Evolutionary conservation across 2,888 invertebrate species (phyloP).

Genomic region (Noctua janthina): DNA sequence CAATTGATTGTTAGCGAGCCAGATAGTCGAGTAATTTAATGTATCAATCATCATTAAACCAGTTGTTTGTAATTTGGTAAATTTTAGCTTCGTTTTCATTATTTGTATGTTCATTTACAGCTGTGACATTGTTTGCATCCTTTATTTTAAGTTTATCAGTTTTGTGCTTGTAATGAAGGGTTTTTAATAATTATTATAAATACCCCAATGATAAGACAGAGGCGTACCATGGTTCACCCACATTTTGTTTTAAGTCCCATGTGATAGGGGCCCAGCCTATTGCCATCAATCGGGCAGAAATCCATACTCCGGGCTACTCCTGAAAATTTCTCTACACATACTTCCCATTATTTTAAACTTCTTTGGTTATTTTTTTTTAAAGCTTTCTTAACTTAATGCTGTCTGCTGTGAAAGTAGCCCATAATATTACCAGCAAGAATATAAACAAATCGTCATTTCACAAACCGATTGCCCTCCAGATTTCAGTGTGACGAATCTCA

Average conservation of each 20-base stretch:
- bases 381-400: background rate
- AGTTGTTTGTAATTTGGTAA: constrained; percentile 27
- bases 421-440: constrained; percentile 4
- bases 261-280: background rate
- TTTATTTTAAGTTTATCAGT: background rate
- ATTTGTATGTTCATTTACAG: background rate
- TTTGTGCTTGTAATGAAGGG: no score
- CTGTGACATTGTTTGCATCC: background rate
- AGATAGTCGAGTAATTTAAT: constrained; percentile 47
- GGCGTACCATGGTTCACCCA: background rate
- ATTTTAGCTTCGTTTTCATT: constrained; percentile 37
- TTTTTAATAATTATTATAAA: no score
- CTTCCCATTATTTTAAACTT: background rate
- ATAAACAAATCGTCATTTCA: constrained; percentile 58
- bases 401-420: background rate
- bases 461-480: constrained; percentile 57
- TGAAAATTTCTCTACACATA: background rate
- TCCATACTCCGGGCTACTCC: background rate
- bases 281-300: background rate
- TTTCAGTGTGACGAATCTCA: constrained; percentile 76
- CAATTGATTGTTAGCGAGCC: constrained; percentile 43
- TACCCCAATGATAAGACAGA: background rate
- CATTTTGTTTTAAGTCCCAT: background rate
- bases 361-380: background rate
- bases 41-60: constrained; percentile 55